Evolutionary conservation across 2,888 invertebrate species (phyloP), one percentile per base, ranked within the genome.

Genomic region (Cheilosia pagana): DNA sequence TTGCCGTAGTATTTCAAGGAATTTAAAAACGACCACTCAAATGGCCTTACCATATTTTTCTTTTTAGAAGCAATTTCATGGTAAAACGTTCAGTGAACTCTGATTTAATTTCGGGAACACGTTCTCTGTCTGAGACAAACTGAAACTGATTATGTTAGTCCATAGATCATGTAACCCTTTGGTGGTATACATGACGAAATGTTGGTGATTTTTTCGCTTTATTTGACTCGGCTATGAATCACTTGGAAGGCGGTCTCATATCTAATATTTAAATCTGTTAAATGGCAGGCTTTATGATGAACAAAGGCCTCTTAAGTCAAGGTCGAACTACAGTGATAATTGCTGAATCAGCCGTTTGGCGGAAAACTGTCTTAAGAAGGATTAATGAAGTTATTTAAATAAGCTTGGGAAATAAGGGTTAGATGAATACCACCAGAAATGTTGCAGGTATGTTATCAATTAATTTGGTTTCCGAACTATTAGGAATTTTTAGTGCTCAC

Each of bases 301-400:
- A 41, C 70, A 71, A 28, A 71, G 60, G 62, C 52, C 60, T 71
- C 52, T 19, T 19, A 21, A 52, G 71, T 71, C 71, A 71, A 71
- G 71, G 71, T 52, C 60, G 28, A 41, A 8, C 0, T 7, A 1
- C 39, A 25, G 12, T 8, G 12, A 10, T n/a, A n/a, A 35, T 35
- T n/a, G 6, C 25, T 25, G 50, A 52, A 65, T 12, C 4, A 50
- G 21, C 19, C 8, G 48, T 6, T 35, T 6, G 7, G 1, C 35
- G 10, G 12, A 4, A 12, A 35, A 0, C 19, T 31, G 10, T 19
- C 2, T 16, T 23, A 23, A 52, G 23, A 52, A 10, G 14, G 3
- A 3, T 14, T 31, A 52, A 25, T 39, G 8, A 31, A 31, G 8
- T 25, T 25, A 25, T 25, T 25, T 6, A 6, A 25, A 25, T 8